A percentile compares a stretch with the other conserved stretches of the same genome.
Conservation (phyloP, 2,888 invertebrate genomes). For the Ischnura elegans region DNA sequence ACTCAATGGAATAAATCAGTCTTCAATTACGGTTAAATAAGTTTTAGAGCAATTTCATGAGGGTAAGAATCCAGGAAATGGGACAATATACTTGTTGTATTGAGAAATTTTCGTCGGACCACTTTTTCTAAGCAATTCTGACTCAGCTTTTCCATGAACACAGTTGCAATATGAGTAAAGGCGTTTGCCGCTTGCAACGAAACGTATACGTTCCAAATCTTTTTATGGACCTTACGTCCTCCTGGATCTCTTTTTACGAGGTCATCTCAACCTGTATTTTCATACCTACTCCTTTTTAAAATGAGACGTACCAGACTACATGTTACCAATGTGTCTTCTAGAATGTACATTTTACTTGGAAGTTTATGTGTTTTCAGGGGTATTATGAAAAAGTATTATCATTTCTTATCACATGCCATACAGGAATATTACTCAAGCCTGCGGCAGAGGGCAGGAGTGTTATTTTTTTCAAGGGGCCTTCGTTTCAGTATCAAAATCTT, state of each 20-base stretch:
- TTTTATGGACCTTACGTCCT: not conserved
- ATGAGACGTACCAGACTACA: not conserved
- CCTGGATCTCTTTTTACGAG: not conserved
- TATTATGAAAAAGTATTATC: not conserved
- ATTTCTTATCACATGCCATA: not conserved
- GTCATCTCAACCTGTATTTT: not conserved
- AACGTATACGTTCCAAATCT: not conserved
- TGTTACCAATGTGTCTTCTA: constrained; percentile 2
- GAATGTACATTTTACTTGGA: not conserved
- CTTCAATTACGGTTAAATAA: no score
- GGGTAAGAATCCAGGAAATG: no score
- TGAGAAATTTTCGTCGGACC: no score
- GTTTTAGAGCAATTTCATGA: no score
- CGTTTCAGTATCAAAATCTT: no score
- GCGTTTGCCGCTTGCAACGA: not conserved
- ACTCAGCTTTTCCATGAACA: not conserved
- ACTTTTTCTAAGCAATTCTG: not conserved
- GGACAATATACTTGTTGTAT: no score
- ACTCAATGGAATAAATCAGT: no score
- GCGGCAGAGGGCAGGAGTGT: no score
- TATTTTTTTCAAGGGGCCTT: no score
- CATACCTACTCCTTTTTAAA: not conserved
- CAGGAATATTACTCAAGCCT: no score
- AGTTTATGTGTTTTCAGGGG: not conserved
- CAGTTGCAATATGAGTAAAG: not conserved